Percentiles rank a stretch among this genome's conserved stretches.
Evolutionary conservation across 1,140 invertebrate genomes (phyloP).

Genomic region (Drosophila punjabiensis): DNA sequence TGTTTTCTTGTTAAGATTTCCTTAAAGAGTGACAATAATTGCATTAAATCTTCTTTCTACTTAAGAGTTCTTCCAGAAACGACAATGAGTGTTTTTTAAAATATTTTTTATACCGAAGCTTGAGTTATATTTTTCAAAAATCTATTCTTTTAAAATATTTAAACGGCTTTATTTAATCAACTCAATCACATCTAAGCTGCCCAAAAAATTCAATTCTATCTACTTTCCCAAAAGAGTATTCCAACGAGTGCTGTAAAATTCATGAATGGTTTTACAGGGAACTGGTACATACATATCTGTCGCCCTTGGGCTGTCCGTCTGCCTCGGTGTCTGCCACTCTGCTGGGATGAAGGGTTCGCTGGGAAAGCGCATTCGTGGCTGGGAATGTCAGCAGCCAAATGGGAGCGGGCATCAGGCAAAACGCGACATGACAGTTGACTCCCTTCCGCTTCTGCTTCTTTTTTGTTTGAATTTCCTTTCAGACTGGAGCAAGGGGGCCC

Average conservation of each 20-base stretch:
- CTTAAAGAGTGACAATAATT: too few species aligned
- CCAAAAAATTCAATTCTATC: not conserved
- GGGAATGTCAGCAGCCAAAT: constrained; percentile 30
- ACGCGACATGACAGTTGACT: constrained; percentile 65
- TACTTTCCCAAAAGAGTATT: constrained; percentile 3
- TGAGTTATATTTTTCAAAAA: not conserved
- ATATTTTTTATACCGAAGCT: not conserved
- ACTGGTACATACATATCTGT: constrained; percentile 25
- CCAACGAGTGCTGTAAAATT: not conserved
- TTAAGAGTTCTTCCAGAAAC: not conserved
- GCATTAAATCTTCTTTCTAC: too few species aligned
- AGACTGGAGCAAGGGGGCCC: constrained; percentile 6
- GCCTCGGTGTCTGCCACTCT: constrained; percentile 11
- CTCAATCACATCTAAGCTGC: too few species aligned
- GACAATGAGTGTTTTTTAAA: not conserved
- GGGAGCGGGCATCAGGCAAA: constrained; percentile 54
- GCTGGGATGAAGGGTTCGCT: constrained; percentile 37
- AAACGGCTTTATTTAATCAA: too few species aligned
- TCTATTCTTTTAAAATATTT: not conserved
- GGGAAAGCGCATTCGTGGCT: constrained; percentile 48
- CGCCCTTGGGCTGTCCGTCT: constrained; percentile 41
- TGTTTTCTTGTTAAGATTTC: not conserved
- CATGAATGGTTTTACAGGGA: not conserved
- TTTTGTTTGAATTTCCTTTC: constrained; percentile 10
- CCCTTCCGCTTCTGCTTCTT: constrained; percentile 5